A percentile compares a stretch with the other conserved stretches of the same genome.
phyloP scores from a whole-genome alignment of 2,797 vertebrate species.

The Spheniscus humboldti region DNA sequence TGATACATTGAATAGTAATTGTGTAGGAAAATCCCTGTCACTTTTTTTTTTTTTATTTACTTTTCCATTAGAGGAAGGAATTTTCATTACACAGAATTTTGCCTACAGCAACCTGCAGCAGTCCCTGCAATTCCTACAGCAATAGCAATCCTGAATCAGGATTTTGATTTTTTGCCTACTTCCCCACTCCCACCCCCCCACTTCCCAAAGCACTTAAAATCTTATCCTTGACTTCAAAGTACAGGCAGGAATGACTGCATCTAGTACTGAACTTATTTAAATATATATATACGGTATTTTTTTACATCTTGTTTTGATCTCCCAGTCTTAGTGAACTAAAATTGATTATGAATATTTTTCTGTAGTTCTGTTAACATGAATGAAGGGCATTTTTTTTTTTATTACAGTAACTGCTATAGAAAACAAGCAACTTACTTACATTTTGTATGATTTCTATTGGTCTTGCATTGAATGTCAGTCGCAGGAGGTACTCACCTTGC shows the following conservation, averaged over 20 bases:
- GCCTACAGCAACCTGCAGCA: neutral
- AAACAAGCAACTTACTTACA: neutral
- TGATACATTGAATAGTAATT: neutral
- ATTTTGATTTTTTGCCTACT: neutral
- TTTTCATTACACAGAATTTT: neutral
- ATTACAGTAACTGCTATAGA: slow-evolving; percentile 3
- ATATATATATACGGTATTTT: neutral
- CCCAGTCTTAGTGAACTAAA: slow-evolving; percentile 15
- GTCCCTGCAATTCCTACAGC: neutral
- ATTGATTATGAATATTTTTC: slow-evolving; percentile 4
- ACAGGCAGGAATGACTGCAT: slow-evolving; percentile 33
- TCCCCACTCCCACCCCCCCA: no score
- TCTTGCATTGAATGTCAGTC: neutral
- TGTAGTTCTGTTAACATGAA: slow-evolving; percentile 20
- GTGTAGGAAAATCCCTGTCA: neutral
- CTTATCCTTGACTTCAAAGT: neutral
- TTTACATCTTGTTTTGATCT: slow-evolving; percentile 49
- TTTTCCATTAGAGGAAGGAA: neutral
- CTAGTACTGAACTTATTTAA: slow-evolving; percentile 25
- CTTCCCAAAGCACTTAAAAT: neutral
- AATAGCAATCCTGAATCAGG: neutral
- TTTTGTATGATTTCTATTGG: neutral
- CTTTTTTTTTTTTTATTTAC: neutral
- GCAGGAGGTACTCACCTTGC: neutral
- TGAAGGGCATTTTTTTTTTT: neutral